phyloP scores from a whole-genome alignment of 1,140 invertebrate genomes.

The Tenebrio molitor region DNA sequence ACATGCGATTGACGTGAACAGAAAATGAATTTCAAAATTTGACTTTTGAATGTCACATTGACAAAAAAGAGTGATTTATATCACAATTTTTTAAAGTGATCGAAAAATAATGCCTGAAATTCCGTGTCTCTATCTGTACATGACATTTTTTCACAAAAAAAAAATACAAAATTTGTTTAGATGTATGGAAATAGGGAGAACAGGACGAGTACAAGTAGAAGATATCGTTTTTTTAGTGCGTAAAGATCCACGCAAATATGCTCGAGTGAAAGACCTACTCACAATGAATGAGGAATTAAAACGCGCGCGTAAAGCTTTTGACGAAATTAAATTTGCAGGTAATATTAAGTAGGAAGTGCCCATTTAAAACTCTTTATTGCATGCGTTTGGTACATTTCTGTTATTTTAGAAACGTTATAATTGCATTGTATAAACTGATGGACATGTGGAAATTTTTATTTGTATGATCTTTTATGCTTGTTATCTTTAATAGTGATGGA shows the following conservation, averaged over 20 bases:
- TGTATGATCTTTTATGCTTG: conserved; percentile 7
- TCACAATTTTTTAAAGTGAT: background rate
- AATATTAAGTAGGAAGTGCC: conserved; percentile 58
- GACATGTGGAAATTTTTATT: background rate
- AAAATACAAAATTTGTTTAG: too few relatives aligned
- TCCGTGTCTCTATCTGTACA: too few relatives aligned
- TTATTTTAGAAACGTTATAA: conserved; percentile 5
- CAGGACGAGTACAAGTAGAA: conserved; percentile 96
- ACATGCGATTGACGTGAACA: too few relatives aligned
- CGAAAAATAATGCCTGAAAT: too few relatives aligned
- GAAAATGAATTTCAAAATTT: too few relatives aligned
- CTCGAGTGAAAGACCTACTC: conserved; percentile 96
- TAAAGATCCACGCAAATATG: conserved; percentile 97
- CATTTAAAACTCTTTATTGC: conserved; percentile 12
- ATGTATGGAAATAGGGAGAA: conserved; percentile 93
- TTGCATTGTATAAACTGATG: conserved; percentile 7
- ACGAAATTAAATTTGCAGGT: conserved; percentile 96
- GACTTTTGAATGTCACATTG: too few relatives aligned
- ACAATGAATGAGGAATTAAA: conserved; percentile 99
- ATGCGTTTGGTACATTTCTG: conserved; percentile 27
- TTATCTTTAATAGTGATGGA: conserved; percentile 8
- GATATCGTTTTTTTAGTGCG: conserved; percentile 99
- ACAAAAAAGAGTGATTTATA: conserved; percentile 26
- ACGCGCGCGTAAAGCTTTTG: conserved; percentile 98
- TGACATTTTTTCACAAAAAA: too few relatives aligned